phyloP scores from a whole-genome alignment of 2,888 invertebrate species.

The Zhuqinia jingwanae region DNA sequence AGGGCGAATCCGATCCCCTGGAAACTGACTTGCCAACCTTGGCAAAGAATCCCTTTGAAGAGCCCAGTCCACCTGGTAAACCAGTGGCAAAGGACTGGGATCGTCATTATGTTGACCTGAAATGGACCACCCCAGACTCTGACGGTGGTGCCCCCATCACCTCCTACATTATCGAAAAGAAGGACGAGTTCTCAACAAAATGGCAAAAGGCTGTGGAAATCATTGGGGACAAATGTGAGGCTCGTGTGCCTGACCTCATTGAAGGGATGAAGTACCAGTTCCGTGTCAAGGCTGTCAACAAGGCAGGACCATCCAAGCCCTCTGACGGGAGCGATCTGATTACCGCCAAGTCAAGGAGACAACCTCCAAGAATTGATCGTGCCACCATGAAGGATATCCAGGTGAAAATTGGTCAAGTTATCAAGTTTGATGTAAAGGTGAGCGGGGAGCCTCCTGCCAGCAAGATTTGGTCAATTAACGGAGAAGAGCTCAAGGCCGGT shows the following conservation, averaged over 20 bases:
- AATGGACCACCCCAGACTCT: slow-evolving; percentile 90
- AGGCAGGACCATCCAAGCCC: slow-evolving; percentile 95
- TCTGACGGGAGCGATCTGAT: slow-evolving; percentile 93
- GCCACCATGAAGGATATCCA: slow-evolving; percentile 94
- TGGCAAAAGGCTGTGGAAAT: slow-evolving; percentile 92
- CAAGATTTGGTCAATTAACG: slow-evolving; percentile 93
- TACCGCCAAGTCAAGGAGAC: slow-evolving; percentile 94
- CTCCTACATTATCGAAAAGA: slow-evolving; percentile 94
- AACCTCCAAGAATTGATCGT: slow-evolving; percentile 94
- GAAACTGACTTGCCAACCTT: slow-evolving; percentile 94
- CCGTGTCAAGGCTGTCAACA: slow-evolving; percentile 94
- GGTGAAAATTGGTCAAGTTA: slow-evolving; percentile 96
- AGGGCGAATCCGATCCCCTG: slow-evolving; percentile 84
- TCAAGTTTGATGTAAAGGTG: slow-evolving; percentile 95
- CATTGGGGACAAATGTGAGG: slow-evolving; percentile 89
- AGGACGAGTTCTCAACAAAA: slow-evolving; percentile 87
- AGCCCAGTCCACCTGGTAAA: slow-evolving; percentile 95
- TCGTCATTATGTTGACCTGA: slow-evolving; percentile 93
- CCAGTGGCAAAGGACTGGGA: slow-evolving; percentile 95
- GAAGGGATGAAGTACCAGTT: slow-evolving; percentile 97
- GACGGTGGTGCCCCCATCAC: slow-evolving; percentile 91
- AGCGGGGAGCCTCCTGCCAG: slow-evolving; percentile 98
- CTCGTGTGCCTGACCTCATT: slow-evolving; percentile 91
- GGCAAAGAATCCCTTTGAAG: slow-evolving; percentile 94
- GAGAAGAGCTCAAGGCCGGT: slow-evolving; percentile 94